Base-by-base conservation (phyloP, 35 echinoderm and acorn worm genomes). In the Ptychodera flava region DNA sequence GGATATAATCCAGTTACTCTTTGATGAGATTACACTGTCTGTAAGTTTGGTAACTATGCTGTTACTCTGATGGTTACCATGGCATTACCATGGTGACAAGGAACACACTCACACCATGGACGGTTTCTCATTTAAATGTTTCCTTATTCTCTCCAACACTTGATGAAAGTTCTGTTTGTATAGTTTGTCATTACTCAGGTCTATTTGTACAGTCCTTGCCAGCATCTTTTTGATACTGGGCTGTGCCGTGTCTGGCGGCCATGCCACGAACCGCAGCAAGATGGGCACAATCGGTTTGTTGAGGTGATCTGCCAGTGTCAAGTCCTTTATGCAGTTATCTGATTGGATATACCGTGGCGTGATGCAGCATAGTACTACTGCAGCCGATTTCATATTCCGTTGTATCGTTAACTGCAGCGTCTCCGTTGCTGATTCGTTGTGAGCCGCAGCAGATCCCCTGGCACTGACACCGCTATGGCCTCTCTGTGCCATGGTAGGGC, bases 101-200 rank as follows among this genome's bases (percentile, higher is more conserved):
- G 45, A 6, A 12, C 22, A 22, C 6, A 64, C 6, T 22, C 45
- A 12, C 22, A 64, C n/a, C 45, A 64, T 64, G 6, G 45, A 35
- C 28, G 82, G 34, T 36, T 83, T 83, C 14, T 83, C n/a, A 35
- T 33, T 30, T 36, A 83, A 35, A 30, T 36, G 35, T 36, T 36
- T 34, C 6, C 82, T 34, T 15, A 83, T 36, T 1, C 82, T 34
- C 34, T 83, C 85, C 33, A 86, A 78, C 1, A 99, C 76, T 33
- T 92, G 78, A 77, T 99, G 96, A 77, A 94, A 94, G 33, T 99
- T 99, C 84, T 99, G 96, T 82, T 94, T 94, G 85, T 87, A 99
- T 31, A 99, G 80, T 80, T 94, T 99, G 37, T 99, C 93, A 28
- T 99, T 99, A 33, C 96, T 94, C 34, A 99, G 88, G 80, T 94